Conservation (phyloP, 1,140 invertebrate genomes). For the Drosophila tropicalis region DNA sequence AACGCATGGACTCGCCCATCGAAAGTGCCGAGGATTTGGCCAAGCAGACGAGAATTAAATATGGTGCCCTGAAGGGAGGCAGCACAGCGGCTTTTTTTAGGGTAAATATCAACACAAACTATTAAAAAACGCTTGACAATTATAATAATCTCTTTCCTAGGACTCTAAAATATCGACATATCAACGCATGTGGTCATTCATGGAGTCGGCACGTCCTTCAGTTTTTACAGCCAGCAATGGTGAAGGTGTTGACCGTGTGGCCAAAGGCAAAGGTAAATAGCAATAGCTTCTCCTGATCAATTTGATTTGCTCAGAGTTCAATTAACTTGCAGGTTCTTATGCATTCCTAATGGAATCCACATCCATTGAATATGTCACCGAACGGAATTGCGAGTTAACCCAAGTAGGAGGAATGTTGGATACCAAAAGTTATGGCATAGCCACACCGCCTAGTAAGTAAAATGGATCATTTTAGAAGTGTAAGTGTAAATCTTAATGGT, state of each 20-base stretch:
- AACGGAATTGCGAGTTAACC: slow-evolving; percentile 94
- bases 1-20: slow-evolving; percentile 97
- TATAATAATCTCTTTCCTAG: slow-evolving; percentile 83
- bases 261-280: slow-evolving; percentile 89
- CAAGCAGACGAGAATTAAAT: slow-evolving; percentile 98
- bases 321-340: slow-evolving; percentile 85
- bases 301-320: rapidly evolving
- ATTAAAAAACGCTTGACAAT: too few relatives aligned
- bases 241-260: slow-evolving; percentile 93
- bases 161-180: slow-evolving; percentile 96
- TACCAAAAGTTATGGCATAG: slow-evolving; percentile 96
- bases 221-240: slow-evolving; percentile 93
- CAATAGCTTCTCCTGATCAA: too few relatives aligned
- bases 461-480: neutral
- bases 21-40: slow-evolving; percentile 97
- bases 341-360: slow-evolving; percentile 97
- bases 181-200: slow-evolving; percentile 96
- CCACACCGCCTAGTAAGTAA: slow-evolving; percentile 93
- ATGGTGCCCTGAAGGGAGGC: slow-evolving; percentile 96
- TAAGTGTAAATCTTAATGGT: neutral
- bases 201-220: slow-evolving; percentile 92
- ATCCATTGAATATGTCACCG: slow-evolving; percentile 95
- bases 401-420: slow-evolving; percentile 95
- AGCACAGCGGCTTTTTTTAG: slow-evolving; percentile 96
- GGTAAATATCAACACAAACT: slow-evolving; percentile 83